Base-by-base conservation (phyloP, 2,113 vertebrate genomes). In the Smithornis capensis region DNA sequence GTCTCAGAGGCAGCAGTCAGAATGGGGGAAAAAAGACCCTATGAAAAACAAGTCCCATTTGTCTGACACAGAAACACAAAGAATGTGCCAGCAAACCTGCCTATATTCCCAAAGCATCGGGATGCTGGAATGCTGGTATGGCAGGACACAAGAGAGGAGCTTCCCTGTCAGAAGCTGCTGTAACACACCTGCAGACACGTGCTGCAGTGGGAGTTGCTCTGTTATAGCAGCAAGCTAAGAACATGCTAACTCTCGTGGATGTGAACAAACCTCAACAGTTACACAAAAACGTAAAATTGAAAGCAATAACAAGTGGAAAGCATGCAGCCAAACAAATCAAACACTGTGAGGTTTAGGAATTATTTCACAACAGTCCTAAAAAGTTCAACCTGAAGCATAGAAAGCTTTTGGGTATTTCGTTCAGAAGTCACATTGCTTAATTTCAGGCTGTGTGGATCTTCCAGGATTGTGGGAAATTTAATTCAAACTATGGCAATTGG, bases 351-450 rank as follows among this genome's bases (percentile, higher is more conserved):
- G 77, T 94, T 93, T 76, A 56, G 94, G 71, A 94, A 94, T 87
- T 95, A 93, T 96, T 97, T 96, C 93, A 90, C 77, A 68, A 78
- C 87, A 83, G 90, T 96, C 97, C 96, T 93, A 92, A 86, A 90
- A 92, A 78, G 67, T 87, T 96, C 96, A 95, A 79, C 91, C 93
- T 90, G 95, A 94, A 83, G 94, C 87, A 74, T 21, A 23, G 70
- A 73, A n/a, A n/a, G 70, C 55, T 25, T 84, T 60, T 81, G 90
- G 73, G 31, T 69, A 9, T 82, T 87, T 76, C 44, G 80, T 60
- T 83, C 50, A 33, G 65, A 89, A 95, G 55, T 22, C 82, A 79
- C 7, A 6, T 10, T 71, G 81, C n/a, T 82, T 81, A 45, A 18
- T 93, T 91, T 94, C 94, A 95, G 67, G 17, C 69, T 87, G 87